Percentiles rank a stretch among this genome's conserved stretches.
Evolutionary conservation across 1,140 invertebrate genomes (phyloP).

Genomic region (Tenebrio molitor): DNA sequence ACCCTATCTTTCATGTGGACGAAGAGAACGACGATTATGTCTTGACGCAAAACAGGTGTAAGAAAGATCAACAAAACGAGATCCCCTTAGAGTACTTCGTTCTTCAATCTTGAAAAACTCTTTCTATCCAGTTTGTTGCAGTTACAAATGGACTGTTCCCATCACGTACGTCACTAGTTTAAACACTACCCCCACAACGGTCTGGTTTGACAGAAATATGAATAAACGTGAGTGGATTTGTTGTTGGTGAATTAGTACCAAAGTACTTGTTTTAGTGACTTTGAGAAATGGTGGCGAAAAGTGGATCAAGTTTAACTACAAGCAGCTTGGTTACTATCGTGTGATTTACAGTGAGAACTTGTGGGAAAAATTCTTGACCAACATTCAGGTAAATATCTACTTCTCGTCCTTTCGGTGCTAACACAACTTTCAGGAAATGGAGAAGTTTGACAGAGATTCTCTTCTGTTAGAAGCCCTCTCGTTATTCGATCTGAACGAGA

Average conservation of each 20-base stretch:
- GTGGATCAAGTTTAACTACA: constrained; percentile 46
- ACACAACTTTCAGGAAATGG: too few species aligned
- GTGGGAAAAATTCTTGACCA: neutral
- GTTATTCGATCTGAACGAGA: too few species aligned
- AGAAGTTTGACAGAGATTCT: too few species aligned
- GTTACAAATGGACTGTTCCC: constrained; percentile 52
- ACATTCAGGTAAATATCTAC: too few species aligned
- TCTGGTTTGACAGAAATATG: constrained; percentile 48
- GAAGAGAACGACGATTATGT: constrained; percentile 27
- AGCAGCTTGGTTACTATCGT: neutral
- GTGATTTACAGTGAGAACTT: neutral
- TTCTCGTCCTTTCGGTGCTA: too few species aligned
- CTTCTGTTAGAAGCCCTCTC: too few species aligned
- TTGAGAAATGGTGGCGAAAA: constrained; percentile 41
- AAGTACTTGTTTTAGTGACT: constrained; percentile 41
- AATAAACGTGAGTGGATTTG: constrained; percentile 35
- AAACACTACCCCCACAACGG: constrained; percentile 2
- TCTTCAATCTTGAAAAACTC: too few species aligned
- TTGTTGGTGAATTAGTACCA: neutral
- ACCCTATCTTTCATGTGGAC: constrained; percentile 42
- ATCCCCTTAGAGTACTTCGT: too few species aligned
- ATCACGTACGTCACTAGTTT: constrained; percentile 46
- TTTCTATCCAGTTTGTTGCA: neutral
- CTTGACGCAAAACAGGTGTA: constrained; percentile 29
- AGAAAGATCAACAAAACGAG: neutral